These are phyloP conservation scores for Drosophila aldrichi DNA, from an alignment of 2,888 invertebrate genomes.

Conservation along the genomic window DNA sequence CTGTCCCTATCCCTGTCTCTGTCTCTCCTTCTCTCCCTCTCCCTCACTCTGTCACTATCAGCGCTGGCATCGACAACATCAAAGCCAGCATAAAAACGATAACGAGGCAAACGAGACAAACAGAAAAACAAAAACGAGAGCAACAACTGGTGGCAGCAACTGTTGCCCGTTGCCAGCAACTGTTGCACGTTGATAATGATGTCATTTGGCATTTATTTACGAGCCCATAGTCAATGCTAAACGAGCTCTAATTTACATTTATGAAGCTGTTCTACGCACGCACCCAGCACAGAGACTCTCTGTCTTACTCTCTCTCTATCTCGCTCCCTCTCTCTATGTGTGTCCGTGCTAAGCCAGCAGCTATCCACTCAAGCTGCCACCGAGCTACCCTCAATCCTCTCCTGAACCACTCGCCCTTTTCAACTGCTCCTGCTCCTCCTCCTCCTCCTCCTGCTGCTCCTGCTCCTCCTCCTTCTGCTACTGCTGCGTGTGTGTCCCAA, in stretches of 20 bases:
- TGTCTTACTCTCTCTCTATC: neutral
- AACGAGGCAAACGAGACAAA: conserved; percentile 63
- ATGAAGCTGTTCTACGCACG: conserved; percentile 84
- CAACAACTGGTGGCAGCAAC: conserved; percentile 31
- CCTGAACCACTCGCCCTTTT: conserved; percentile 12
- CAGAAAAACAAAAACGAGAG: conserved; percentile 38
- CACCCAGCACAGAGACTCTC: conserved; percentile 52
- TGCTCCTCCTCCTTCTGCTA: conserved; percentile 25
- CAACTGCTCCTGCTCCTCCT: conserved; percentile 3
- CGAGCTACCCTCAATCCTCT: neutral
- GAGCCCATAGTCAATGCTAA: conserved; percentile 83
- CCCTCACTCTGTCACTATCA: conserved; percentile 54
- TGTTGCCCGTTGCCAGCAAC: conserved; percentile 14
- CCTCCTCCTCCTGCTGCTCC: conserved; percentile 1
- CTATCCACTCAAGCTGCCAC: conserved; percentile 1
- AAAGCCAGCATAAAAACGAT: conserved; percentile 72
- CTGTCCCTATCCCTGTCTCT: neutral
- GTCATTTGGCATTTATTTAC: conserved; percentile 85
- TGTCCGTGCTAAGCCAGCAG: conserved; percentile 30
- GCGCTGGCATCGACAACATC: conserved; percentile 71
- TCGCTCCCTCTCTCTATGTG: conserved; percentile 2
- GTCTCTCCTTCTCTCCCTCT: neutral
- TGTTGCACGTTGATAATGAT: conserved; percentile 78
- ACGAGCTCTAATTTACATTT: conserved; percentile 85
- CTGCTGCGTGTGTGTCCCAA: conserved; percentile 75